Evolutionary conservation across 2,888 invertebrate species (phyloP), one percentile per base, ranked within the genome.

Genomic region (Pecten maximus): DNA sequence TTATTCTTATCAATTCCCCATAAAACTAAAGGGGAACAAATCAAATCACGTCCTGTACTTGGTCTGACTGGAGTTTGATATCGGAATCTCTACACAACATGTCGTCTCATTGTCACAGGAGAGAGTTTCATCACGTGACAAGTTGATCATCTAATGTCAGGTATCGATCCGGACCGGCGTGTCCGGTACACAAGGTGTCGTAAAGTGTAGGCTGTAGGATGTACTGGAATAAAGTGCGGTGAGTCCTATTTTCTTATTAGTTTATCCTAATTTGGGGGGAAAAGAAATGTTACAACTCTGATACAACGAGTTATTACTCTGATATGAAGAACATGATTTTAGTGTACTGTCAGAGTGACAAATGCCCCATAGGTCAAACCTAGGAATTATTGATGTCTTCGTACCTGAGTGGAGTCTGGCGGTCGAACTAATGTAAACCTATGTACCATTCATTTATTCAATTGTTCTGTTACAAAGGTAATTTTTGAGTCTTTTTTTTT

Each of bases 181-280:
- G 74, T 74, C 74, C 74, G 74, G 74, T 74, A 35, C 74, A 74
- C 74, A 74, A 74, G 74, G 74, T 74, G 35, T 74, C 74, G 74
- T 74, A 74, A 74, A 74, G 74, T 74, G 74, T 35, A 74, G 35
- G 35, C 74, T 74, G 35, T 74, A 74, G 74, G 74, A 74, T 74
- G 74, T 74, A 74, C 35, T 35, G 35, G 74, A 74, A 74, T 74
- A 74, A 74, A 74, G 74, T 74, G 35, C 35, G 74, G 74, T 74
- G 74, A 74, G 74, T 74, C 74, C 74, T 28, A 28, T 74, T 74
- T 74, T 28, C 74, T 74, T 74, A 74, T 74, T 74, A 74, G 74
- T 74, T 74, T 74, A 35, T 23, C 12, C 35, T 74, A n/a, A n/a
- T n/a, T n/a, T n/a, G n/a, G n/a, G n/a, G n/a, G n/a, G n/a, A n/a